Evolutionary conservation across 2,797 vertebrate species (phyloP).

Genomic region (Knipowitschia caucasica): DNA sequence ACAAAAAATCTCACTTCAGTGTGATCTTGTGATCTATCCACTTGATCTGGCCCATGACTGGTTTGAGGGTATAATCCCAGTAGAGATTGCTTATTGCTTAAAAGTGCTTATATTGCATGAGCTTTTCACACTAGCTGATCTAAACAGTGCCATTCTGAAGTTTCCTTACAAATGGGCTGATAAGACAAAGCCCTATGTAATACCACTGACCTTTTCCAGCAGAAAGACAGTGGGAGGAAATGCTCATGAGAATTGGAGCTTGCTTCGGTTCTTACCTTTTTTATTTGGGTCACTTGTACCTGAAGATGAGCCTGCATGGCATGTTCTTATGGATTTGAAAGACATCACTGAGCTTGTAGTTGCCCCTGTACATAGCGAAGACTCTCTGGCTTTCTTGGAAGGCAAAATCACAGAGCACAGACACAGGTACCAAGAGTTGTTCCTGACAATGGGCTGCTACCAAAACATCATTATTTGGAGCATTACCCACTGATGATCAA

Average conservation of each 20-base stretch:
- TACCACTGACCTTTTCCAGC: not conserved
- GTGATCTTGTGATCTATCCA: too few species aligned
- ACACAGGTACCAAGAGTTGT: slow-evolving; percentile 8
- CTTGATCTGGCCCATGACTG: slow-evolving; percentile 17
- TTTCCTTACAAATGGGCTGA: slow-evolving; percentile 7
- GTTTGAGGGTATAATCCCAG: slow-evolving; percentile 31
- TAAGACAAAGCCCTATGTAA: slow-evolving; percentile 25
- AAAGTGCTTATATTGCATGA: slow-evolving; percentile 12
- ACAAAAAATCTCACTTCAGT: slow-evolving; percentile 3
- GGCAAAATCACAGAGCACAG: slow-evolving; percentile 15
- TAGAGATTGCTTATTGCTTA: slow-evolving; percentile 12
- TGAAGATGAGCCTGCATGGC: slow-evolving; percentile 22
- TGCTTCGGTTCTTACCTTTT: slow-evolving; percentile 15
- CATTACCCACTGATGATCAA: slow-evolving; percentile 22
- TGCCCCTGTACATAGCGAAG: slow-evolving; percentile 13
- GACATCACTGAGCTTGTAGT: slow-evolving; percentile 17
- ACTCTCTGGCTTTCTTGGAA: slow-evolving; percentile 11
- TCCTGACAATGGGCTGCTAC: slow-evolving; percentile 10
- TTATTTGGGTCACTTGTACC: slow-evolving; percentile 25
- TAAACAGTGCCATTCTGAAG: not conserved
- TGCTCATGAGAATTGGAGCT: slow-evolving; percentile 27
- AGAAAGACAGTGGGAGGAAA: too few species aligned
- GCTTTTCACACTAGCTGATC: not conserved
- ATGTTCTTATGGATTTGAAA: slow-evolving; percentile 15
- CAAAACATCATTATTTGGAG: slow-evolving; percentile 29